Evolutionary conservation across 92 coral and sea anemone species (phyloP).

Genomic region (Palythoa heliodiscus): DNA sequence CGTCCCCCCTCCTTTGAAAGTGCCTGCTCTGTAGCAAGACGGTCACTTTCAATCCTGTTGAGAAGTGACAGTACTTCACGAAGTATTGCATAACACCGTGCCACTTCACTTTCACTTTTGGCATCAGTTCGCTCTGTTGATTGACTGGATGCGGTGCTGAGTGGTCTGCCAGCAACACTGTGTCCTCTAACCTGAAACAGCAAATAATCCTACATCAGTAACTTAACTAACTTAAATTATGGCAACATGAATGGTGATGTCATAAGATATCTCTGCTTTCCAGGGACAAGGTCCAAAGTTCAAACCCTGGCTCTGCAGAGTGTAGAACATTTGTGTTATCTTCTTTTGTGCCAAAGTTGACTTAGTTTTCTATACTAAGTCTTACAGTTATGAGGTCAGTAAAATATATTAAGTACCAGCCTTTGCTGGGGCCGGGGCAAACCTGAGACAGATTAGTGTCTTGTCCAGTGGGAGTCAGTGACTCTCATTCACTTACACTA

Average conservation of each 20-base stretch:
- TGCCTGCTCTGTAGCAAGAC: constrained; percentile 75
- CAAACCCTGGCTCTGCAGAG: too few relatives aligned
- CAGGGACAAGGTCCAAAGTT: too few relatives aligned
- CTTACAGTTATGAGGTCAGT: too few relatives aligned
- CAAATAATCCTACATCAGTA: not conserved
- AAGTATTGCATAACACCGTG: constrained; percentile 66
- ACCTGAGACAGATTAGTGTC: too few relatives aligned
- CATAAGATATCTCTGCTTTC: not conserved
- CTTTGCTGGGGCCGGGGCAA: too few relatives aligned
- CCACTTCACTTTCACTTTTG: constrained; percentile 44
- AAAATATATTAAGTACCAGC: too few relatives aligned
- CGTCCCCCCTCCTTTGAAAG: constrained; percentile 74
- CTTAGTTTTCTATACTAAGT: too few relatives aligned
- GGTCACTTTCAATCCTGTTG: constrained; percentile 87
- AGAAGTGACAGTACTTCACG: constrained; percentile 85
- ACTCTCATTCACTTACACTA: too few relatives aligned
- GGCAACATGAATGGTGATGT: not conserved
- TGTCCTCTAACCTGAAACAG: constrained; percentile 61
- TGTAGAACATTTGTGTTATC: too few relatives aligned
- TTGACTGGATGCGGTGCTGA: constrained; percentile 42
- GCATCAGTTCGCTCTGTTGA: constrained; percentile 40
- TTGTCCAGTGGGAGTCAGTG: too few relatives aligned
- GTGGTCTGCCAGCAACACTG: constrained; percentile 61
- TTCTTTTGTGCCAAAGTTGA: too few relatives aligned
- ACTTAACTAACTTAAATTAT: too few relatives aligned